Conservation (phyloP, 2,113 vertebrate species). For the Sylvilagus bachmani region DNA sequence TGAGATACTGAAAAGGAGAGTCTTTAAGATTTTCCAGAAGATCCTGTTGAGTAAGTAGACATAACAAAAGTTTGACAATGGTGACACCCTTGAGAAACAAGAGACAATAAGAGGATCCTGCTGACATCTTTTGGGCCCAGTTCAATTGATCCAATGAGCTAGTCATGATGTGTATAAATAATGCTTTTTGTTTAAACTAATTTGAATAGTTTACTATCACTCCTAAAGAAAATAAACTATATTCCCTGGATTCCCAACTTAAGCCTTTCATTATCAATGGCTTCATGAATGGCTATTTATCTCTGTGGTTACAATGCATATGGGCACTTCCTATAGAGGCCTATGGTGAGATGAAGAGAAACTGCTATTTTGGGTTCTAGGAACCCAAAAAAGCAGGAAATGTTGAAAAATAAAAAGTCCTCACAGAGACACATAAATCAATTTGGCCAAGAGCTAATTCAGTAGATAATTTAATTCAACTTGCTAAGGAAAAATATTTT, state of each 20-base stretch:
- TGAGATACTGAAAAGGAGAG: not conserved
- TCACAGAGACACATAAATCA: conserved; percentile 8
- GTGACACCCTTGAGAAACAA: not conserved
- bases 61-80: not conserved
- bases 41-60: not conserved
- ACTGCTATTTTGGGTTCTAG: not conserved
- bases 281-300: not conserved
- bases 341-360: not conserved
- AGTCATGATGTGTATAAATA: not conserved
- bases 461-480: conserved; percentile 4
- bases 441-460: not conserved
- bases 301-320: not conserved
- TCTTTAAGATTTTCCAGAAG: not conserved
- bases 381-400: not conserved
- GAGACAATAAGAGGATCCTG: not conserved
- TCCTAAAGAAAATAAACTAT: not conserved
- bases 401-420: not conserved
- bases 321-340: not conserved
- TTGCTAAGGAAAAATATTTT: not conserved
- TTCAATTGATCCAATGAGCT: not conserved
- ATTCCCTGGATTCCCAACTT: not conserved
- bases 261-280: not conserved
- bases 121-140: not conserved
- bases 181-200: not conserved
- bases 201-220: not conserved